A percentile compares a stretch with the other conserved stretches of the same genome.
phyloP scores from a whole-genome alignment of 2,888 invertebrate species.

The Drosophila lutescens region DNA sequence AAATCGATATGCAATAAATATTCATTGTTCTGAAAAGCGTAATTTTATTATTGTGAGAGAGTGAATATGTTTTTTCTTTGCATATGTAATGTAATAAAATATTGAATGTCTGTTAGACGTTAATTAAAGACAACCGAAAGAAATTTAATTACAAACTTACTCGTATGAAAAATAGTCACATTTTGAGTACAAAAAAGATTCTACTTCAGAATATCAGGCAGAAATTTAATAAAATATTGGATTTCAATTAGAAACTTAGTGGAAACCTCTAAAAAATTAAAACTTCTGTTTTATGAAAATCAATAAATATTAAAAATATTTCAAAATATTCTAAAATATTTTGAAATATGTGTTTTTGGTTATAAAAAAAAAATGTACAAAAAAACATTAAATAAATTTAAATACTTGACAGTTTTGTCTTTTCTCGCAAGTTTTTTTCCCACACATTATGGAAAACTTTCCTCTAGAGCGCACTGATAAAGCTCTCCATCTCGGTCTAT shows the following conservation, averaged over 20 bases:
- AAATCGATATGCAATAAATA: not conserved
- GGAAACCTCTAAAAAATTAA: not conserved
- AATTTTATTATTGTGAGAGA: not conserved
- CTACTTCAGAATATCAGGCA: not conserved
- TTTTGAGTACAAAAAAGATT: not conserved
- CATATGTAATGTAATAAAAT: not conserved
- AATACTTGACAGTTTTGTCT: conserved; percentile 58
- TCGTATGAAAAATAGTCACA: not conserved
- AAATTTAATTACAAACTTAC: not conserved
- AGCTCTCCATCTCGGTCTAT: conserved; percentile 8
- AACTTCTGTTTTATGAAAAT: not conserved
- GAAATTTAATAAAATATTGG: not conserved
- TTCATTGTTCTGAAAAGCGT: not conserved
- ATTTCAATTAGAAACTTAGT: not conserved
- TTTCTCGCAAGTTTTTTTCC: conserved; percentile 53
- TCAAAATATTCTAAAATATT: too few relatives aligned
- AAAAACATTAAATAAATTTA: not conserved
- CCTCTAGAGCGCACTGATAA: conserved; percentile 63
- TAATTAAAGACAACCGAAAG: not conserved
- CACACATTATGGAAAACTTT: conserved; percentile 74
- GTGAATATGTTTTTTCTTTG: too few relatives aligned
- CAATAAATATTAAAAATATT: not conserved
- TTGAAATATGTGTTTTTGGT: not conserved
- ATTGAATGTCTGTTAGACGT: not conserved
- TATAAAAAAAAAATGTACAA: not conserved